Percentiles rank a stretch among this genome's conserved stretches.
Evolutionary conservation across 2,113 vertebrate species (phyloP).

Genomic region (Pogona vitticeps): DNA sequence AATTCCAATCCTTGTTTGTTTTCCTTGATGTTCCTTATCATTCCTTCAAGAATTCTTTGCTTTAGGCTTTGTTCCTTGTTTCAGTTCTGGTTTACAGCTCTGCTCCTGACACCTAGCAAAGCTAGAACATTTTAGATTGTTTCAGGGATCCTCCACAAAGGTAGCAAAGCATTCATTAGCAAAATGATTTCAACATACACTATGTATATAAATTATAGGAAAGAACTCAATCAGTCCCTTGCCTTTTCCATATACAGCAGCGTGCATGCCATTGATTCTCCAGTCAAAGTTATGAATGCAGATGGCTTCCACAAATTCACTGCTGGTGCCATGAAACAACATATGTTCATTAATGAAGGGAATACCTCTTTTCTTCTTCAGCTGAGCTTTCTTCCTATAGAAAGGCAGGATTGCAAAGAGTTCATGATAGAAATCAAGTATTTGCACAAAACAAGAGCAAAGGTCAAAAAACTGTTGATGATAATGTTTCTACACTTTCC

Average conservation of each 20-base stretch:
- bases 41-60: not conserved
- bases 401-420: constrained; percentile 35
- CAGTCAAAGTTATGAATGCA: constrained; percentile 98
- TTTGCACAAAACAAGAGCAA: constrained; percentile 10
- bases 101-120: not conserved
- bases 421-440: not conserved
- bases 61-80: not conserved
- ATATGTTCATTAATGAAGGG: constrained; percentile 90
- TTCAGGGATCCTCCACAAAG: not conserved
- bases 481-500: too few species aligned
- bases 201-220: not conserved
- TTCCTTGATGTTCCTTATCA: not conserved
- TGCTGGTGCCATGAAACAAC: constrained; percentile 96
- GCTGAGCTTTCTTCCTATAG: constrained; percentile 91
- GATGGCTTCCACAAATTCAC: constrained; percentile 94
- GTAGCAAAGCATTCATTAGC: not conserved
- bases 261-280: constrained; percentile 94
- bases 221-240: constrained; percentile 24
- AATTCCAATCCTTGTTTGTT: too few species aligned
- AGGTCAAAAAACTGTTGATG: not conserved
- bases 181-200: not conserved
- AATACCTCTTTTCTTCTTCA: constrained; percentile 89
- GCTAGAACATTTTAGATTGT: not conserved
- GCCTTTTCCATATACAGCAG: constrained; percentile 95
- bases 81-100: not conserved